These are phyloP conservation scores for Stegophylla sp. DNA, from an alignment of 2,888 invertebrate species.

Conservation along the genomic window DNA sequence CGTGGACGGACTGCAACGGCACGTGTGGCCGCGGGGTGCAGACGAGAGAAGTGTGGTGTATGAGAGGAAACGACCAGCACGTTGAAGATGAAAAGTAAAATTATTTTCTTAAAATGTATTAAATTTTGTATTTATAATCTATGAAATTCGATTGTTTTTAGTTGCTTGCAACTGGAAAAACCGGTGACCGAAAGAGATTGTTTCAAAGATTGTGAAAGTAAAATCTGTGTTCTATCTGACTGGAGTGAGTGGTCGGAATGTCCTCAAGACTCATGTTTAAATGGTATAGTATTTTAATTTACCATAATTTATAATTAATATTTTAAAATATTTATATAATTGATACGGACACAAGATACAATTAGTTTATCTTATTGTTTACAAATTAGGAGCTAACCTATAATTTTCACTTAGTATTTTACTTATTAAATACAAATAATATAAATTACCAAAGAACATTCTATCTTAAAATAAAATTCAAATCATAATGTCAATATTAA, in stretches of 20 bases:
- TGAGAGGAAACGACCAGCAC: constrained; percentile 69
- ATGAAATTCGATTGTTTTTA: constrained; percentile 61
- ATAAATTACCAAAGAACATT: too few relatives aligned
- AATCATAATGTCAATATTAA: too few relatives aligned
- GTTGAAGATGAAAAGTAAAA: constrained; percentile 69
- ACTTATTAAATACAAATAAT: too few relatives aligned
- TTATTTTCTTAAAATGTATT: neutral
- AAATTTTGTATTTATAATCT: too few relatives aligned
- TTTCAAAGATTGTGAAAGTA: constrained; percentile 69
- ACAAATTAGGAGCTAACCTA: too few relatives aligned
- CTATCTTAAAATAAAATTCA: too few relatives aligned
- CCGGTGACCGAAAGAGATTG: constrained; percentile 68
- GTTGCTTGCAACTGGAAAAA: constrained; percentile 68
- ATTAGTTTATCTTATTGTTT: too few relatives aligned
- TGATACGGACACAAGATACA: too few relatives aligned
- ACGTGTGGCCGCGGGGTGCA: constrained; percentile 66
- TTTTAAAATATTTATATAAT: neutral
- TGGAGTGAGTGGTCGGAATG: constrained; percentile 69
- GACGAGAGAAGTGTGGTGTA: constrained; percentile 69
- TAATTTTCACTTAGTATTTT: too few relatives aligned
- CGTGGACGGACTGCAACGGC: constrained; percentile 69
- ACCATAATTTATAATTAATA: too few relatives aligned
- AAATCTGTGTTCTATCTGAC: constrained; percentile 70
- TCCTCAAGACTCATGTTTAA: constrained; percentile 55
- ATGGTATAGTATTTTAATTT: constrained; percentile 23